Base-by-base conservation (phyloP, 2,888 invertebrate species). In the Agrotis segetum region DNA sequence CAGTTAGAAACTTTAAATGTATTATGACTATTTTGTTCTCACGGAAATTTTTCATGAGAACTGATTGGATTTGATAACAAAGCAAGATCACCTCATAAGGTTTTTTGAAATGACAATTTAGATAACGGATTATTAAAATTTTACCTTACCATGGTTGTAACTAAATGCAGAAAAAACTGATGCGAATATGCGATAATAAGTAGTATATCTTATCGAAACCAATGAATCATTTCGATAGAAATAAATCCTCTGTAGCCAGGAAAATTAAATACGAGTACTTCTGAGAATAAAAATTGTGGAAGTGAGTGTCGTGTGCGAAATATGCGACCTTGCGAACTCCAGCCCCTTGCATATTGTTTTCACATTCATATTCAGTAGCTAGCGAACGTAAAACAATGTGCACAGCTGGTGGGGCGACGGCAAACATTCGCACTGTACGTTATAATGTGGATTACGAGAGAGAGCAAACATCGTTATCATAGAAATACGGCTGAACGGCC, bases 301-400 rank as follows among this genome's bases (percentile, higher is more conserved):
- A 56, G 64, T n/a, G 47, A 58, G 47, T 40, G 34, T 58, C 44
- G 58, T 59, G 65, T 70, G 67, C 40, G 53, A 65, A 60, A 52
- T 58, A 56, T 50, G 50, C 49, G 65, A 68, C 67, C 84, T 77
- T 84, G 68, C 58, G 61, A 65, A 59, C 55, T 67, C 17, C 64
- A 59, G 61, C 52, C 50, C 59, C 40, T 29, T 52, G 70, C 70
- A 67, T 66, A 72, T 74, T 68, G 67, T 79, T 73, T 70, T 61
- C 61, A 60, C 58, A 71, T 75, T 82, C 66, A 67, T 71, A 77
- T 73, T 71, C 69, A 83, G 58, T 52, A 72, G 66, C 58, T 52
- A 72, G 66, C 58, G 52, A 67, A 74, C 71, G 53, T 71, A 71
- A 67, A 74, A 77, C 81, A 74, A 81, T 66, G 67, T 74, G 68